phyloP scores from a whole-genome alignment of 2,113 vertebrate species.

The Lampris megalopsis region DNA sequence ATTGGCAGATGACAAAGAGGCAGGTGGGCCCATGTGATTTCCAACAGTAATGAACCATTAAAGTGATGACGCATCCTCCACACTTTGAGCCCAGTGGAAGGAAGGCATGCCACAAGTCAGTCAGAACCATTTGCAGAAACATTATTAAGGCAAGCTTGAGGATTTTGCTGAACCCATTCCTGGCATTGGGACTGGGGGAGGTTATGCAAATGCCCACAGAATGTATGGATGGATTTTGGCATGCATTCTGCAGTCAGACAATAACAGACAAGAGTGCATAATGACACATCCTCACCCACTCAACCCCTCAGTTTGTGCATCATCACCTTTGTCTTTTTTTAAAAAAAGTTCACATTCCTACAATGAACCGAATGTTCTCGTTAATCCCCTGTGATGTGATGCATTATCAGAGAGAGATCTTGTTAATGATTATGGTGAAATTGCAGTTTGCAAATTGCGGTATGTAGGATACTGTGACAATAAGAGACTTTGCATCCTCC shows the following conservation, averaged over 20 bases:
- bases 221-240: conserved; percentile 4
- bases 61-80: conserved; percentile 13
- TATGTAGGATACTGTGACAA: neutral
- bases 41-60: conserved; percentile 13
- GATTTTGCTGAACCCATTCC: neutral
- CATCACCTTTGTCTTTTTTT: neutral
- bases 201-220: conserved; percentile 14
- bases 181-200: neutral
- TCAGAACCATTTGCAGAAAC: neutral
- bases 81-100: conserved; percentile 4
- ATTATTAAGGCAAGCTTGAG: conserved; percentile 1
- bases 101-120: neutral
- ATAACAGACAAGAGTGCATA: conserved; percentile 5
- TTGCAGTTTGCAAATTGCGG: neutral
- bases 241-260: neutral
- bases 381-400: neutral
- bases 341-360: neutral
- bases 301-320: neutral
- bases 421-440: neutral
- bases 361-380: neutral
- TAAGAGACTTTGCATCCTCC: neutral
- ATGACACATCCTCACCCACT: conserved; percentile 6
- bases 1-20: conserved; percentile 2
- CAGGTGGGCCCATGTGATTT: conserved; percentile 11
- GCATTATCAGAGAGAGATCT: neutral